Percentiles rank a stretch among this genome's conserved stretches.
phyloP scores from a whole-genome alignment of 2,888 invertebrate genomes.

The Imbricaverruca yamaguchii region DNA sequence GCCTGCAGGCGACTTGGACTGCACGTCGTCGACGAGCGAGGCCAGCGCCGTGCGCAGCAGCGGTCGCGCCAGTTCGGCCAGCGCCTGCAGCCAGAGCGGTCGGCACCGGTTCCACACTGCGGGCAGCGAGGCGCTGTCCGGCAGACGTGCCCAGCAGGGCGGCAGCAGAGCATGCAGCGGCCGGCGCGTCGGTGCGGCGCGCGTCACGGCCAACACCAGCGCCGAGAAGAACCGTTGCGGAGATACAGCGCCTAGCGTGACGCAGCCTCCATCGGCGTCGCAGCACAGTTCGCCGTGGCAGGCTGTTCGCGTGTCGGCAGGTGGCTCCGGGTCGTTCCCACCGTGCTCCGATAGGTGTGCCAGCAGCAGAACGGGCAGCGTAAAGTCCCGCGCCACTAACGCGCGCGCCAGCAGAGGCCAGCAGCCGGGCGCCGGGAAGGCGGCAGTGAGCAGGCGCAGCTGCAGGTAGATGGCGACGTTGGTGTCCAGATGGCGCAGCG shows the following conservation, averaged over 20 bases:
- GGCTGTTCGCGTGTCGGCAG: neutral
- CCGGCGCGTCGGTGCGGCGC: neutral
- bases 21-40: neutral
- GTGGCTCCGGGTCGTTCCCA: neutral
- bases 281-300: neutral
- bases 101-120: neutral
- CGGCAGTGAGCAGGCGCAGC: neutral
- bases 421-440: neutral
- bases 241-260: neutral
- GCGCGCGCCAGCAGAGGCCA: neutral
- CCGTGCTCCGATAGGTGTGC: neutral
- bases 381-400: neutral
- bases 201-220: slow-evolving; percentile 1
- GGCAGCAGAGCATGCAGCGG: neutral
- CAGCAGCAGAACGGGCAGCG: slow-evolving; percentile 11
- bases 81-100: slow-evolving; percentile 14
- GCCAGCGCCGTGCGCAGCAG: neutral
- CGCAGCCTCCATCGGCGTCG: neutral
- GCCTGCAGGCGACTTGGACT: too few species aligned
- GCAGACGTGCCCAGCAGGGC: neutral
- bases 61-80: neutral
- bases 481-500: neutral
- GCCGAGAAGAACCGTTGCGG: neutral
- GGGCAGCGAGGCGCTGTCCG: neutral
- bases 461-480: slow-evolving; percentile 10